These are phyloP conservation scores for Etheostoma spectabile DNA, from an alignment of 2,113 vertebrate species.

Conservation along the genomic window DNA sequence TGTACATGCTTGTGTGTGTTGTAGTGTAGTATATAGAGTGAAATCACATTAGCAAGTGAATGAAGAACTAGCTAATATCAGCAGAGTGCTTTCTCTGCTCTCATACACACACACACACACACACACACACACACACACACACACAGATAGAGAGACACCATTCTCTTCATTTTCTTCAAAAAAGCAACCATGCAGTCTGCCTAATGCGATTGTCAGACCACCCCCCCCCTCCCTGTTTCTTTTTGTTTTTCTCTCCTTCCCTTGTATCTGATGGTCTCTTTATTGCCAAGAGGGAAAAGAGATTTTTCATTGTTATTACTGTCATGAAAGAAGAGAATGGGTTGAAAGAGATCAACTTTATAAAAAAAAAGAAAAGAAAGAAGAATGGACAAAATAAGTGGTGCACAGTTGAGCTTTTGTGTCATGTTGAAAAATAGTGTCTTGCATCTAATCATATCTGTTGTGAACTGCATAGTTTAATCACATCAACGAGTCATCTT, in stretches of 20 bases:
- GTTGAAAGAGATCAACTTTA: constrained; percentile 36
- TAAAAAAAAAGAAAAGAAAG: constrained; percentile 13
- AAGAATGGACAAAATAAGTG: not conserved
- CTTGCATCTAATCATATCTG: constrained; percentile 11
- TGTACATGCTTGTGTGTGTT: not conserved
- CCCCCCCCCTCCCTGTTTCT: not conserved
- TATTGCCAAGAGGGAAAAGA: constrained; percentile 50
- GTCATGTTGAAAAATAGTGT: constrained; percentile 18
- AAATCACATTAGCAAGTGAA: constrained; percentile 67
- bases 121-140: constrained; percentile 21
- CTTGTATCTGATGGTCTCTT: constrained; percentile 57
- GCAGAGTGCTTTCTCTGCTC: constrained; percentile 50
- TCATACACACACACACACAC: constrained; percentile 9
- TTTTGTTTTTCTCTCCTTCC: constrained; percentile 1
- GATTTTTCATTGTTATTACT: constrained; percentile 60
- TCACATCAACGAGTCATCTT: constrained; percentile 1
- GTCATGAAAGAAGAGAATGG: constrained; percentile 39
- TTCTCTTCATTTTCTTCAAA: constrained; percentile 46
- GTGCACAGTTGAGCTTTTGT: constrained; percentile 5
- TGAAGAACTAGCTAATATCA: constrained; percentile 64
- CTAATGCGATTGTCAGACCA: constrained; percentile 64
- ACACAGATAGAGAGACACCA: constrained; percentile 22
- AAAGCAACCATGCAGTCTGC: constrained; percentile 46
- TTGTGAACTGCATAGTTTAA: constrained; percentile 9
- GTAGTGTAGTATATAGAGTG: constrained; percentile 10